Evolutionary conservation across 2,888 invertebrate genomes (phyloP), one percentile per base, ranked within the genome.

Genomic region (Latheticus oryzae): DNA sequence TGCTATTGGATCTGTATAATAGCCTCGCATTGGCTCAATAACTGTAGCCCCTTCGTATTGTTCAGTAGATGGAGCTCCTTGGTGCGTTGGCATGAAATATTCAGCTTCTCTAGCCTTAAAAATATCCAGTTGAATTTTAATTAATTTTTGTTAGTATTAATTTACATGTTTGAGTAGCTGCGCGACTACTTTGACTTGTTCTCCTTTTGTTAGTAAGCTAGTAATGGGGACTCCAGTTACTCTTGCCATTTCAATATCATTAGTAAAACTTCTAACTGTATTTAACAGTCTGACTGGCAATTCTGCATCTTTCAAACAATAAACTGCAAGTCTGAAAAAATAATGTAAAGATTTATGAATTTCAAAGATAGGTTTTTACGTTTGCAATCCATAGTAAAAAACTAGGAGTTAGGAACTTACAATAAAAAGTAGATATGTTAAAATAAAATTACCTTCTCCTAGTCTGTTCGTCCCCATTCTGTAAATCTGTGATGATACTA

Each of bases 161-260:
- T 9, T 77, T 69, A 92, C 91, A 84, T 97, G 96, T 73, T 97
- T 83, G 43, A 99, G 78, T 47, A 99, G 82, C 77, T 99, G 98
- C 45, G 97, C 97, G 1, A 99, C 88, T 24, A 99, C 98, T 86
- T 98, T 98, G 61, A 99, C 95, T 80, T 99, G 99, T 76, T 99
- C 99, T 1, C 99, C 99, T 72, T 98, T 87, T 8, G 95, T 95
- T 11, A 99, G 82, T 51, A 99, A 83, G 75, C 95, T 95, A 32
- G 91, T 86, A 19, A 99, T 81, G 0, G 98, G 93, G 0, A 99
- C 98, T 28, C 99, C 99, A 1, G 99, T 99, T 1, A 99, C 99
- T 78, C 99, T 89, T 3, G 99, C 96, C 99, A 99, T 99, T 85
- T 99, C 99, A 89, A 99, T 96, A 78, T 98, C 97, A 79, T 99